A percentile compares a stretch with the other conserved stretches of the same genome.
Conservation (phyloP, 2,113 vertebrate species). For the Nycticorax nycticorax region DNA sequence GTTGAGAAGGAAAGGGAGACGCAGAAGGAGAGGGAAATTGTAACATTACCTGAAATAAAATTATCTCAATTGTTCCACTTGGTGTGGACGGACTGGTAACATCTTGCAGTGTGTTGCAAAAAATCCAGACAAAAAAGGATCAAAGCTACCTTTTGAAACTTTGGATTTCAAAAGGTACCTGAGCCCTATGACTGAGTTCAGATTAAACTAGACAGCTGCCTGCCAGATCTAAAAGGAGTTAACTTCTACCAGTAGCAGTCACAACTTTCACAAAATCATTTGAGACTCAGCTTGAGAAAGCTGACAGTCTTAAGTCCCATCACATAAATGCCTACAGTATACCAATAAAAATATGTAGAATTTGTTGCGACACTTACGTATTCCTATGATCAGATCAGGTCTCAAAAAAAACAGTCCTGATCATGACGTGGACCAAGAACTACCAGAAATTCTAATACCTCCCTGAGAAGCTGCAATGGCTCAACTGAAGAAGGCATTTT, state of each 20-base stretch:
- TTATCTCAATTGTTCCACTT: neutral
- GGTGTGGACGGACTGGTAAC: neutral
- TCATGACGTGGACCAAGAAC: fast-evolving
- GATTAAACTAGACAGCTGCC: neutral
- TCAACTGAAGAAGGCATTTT: neutral
- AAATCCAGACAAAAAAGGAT: neutral
- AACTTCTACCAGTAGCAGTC: neutral
- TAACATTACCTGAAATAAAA: neutral
- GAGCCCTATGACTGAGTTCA: neutral
- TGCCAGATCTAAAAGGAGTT: neutral
- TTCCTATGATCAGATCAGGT: neutral
- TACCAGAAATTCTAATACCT: neutral
- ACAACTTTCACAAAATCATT: neutral
- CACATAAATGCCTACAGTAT: neutral
- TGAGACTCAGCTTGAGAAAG: neutral
- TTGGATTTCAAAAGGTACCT: neutral
- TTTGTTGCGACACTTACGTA: neutral
- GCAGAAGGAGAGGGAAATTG: neutral
- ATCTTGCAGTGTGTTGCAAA: neutral
- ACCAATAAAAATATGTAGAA: neutral
- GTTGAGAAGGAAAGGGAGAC: neutral
- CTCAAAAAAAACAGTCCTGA: neutral
- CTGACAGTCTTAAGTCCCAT: neutral
- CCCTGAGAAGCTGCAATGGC: neutral
- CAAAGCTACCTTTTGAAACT: neutral